Evolutionary conservation across 2,113 vertebrate genomes (phyloP).

Genomic region (Chaetorhynchus papuensis): DNA sequence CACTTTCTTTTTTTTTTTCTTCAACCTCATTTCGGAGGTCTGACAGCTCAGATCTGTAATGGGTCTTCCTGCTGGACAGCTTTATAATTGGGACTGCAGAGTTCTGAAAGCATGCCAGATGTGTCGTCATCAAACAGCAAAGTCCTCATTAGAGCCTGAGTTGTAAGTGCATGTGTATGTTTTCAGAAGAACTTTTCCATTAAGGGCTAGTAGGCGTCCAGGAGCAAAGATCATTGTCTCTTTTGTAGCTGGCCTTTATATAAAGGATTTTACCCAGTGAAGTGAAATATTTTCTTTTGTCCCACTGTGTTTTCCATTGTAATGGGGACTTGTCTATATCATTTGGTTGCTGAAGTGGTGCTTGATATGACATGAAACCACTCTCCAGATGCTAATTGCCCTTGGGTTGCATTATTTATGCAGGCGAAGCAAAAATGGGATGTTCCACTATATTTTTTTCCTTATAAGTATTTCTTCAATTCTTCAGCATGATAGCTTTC

Average conservation of each 20-base stretch:
- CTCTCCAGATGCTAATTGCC: constrained; percentile 4
- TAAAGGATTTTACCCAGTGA: background rate
- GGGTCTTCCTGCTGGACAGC: constrained; percentile 56
- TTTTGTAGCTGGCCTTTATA: constrained; percentile 27
- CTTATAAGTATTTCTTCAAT: background rate
- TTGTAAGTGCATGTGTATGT: constrained; percentile 37
- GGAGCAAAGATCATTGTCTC: constrained; percentile 38
- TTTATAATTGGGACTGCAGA: constrained; percentile 68
- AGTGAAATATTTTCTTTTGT: constrained; percentile 14
- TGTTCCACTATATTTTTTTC: background rate
- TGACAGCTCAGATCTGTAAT: constrained; percentile 39
- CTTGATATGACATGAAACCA: background rate
- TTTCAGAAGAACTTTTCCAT: constrained; percentile 44
- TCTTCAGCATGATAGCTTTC: background rate
- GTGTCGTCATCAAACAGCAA: constrained; percentile 58
- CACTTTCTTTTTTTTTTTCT: background rate
- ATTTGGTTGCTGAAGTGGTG: constrained; percentile 1
- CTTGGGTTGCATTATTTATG: background rate
- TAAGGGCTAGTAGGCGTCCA: constrained; percentile 47
- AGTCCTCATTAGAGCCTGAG: constrained; percentile 41
- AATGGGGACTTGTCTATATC: background rate
- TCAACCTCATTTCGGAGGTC: constrained; percentile 46
- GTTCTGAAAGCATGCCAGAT: constrained; percentile 52
- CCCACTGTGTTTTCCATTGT: constrained; percentile 8
- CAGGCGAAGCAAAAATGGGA: background rate